Evolutionary conservation across 2,113 vertebrate species (phyloP).

Genomic region (Speoplatyrhinus poulsoni): DNA sequence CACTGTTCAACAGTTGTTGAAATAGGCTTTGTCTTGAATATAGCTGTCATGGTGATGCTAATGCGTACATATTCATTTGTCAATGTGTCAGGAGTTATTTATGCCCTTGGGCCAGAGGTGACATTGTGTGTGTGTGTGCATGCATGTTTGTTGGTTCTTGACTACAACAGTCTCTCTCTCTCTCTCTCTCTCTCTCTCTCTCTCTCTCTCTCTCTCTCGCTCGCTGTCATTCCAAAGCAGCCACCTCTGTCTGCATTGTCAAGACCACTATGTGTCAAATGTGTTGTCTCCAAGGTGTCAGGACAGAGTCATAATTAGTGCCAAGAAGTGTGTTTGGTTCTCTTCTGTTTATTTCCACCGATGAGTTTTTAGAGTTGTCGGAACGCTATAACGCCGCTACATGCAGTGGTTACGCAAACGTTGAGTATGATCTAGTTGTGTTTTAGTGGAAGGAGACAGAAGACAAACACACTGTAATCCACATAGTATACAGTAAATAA

Average conservation of each 20-base stretch:
- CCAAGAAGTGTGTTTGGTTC: neutral
- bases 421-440: too few relatives aligned
- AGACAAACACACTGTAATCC: too few relatives aligned
- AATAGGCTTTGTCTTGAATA: neutral
- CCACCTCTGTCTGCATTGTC: constrained; percentile 20
- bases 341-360: too few relatives aligned
- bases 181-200: constrained; percentile 29
- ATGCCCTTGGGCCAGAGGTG: constrained; percentile 27
- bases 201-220: neutral
- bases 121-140: constrained; percentile 30
- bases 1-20: neutral
- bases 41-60: neutral
- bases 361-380: neutral
- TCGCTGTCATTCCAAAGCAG: constrained; percentile 11
- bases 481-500: too few relatives aligned
- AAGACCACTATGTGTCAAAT: constrained; percentile 38
- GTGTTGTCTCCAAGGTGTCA: neutral
- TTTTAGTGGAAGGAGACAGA: too few relatives aligned
- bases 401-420: too few relatives aligned
- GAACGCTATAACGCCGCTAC: neutral
- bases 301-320: constrained; percentile 10
- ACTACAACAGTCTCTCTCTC: constrained; percentile 15
- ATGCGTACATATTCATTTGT: neutral
- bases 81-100: neutral
- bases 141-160: neutral